Percentiles rank a stretch among this genome's conserved stretches.
phyloP scores from a whole-genome alignment of 2,797 vertebrate genomes.

The Sorex maritimensis region DNA sequence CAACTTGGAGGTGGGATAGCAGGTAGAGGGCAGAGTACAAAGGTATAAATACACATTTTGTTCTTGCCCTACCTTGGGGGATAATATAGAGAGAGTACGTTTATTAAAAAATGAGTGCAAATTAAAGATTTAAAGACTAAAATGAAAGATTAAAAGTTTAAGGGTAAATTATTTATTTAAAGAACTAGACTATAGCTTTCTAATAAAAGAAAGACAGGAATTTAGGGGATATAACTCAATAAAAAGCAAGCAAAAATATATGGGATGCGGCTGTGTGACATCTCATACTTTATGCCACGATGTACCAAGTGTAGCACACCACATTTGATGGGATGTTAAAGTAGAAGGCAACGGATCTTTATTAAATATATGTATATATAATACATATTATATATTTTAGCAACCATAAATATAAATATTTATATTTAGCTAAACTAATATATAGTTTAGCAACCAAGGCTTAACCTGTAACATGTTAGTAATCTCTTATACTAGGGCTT shows the following conservation, averaged over 20 bases:
- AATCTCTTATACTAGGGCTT: too few relatives aligned
- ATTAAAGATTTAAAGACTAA: constrained; percentile 49
- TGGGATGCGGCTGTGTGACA: too few relatives aligned
- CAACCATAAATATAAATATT: too few relatives aligned
- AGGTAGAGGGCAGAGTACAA: not conserved
- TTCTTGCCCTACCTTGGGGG: not conserved
- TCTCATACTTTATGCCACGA: too few relatives aligned
- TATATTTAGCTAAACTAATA: too few relatives aligned
- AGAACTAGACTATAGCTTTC: constrained; percentile 33
- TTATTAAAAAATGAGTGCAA: constrained; percentile 19
- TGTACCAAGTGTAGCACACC: too few relatives aligned
- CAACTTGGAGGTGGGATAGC: constrained; percentile 7
- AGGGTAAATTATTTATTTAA: constrained; percentile 8
- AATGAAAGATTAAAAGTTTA: constrained; percentile 31
- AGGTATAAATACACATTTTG: not conserved
- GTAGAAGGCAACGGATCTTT: too few relatives aligned
- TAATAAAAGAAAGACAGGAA: not conserved
- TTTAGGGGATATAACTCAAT: constrained; percentile 33
- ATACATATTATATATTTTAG: too few relatives aligned
- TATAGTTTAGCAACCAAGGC: too few relatives aligned
- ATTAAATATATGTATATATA: too few relatives aligned
- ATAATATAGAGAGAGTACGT: not conserved
- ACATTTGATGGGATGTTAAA: too few relatives aligned
- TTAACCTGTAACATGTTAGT: too few relatives aligned
- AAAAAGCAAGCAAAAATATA: constrained; percentile 2